phyloP scores from a whole-genome alignment of 92 coral and sea anemone species.

The Scolanthus callimorphus region DNA sequence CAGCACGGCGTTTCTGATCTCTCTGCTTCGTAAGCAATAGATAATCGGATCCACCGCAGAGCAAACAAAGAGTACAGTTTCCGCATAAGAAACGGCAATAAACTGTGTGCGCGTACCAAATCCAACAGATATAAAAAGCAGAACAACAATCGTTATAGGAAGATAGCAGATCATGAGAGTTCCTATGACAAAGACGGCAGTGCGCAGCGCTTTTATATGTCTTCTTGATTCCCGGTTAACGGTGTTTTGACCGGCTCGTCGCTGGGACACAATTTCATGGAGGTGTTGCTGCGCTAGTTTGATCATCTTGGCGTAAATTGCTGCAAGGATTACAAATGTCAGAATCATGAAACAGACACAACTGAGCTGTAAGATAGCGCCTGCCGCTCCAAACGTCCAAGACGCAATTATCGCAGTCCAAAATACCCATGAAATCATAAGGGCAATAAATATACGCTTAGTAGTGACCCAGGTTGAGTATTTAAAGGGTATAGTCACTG shows the following conservation, averaged over 20 bases:
- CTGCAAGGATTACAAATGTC: conserved; percentile 18
- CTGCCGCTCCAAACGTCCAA: conserved; percentile 40
- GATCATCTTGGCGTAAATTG: conserved; percentile 27
- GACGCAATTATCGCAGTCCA: conserved; percentile 36
- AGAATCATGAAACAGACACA: conserved; percentile 23
- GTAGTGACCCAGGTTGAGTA: conserved; percentile 26
- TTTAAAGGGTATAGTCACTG: conserved; percentile 29
- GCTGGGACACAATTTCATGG: conserved; percentile 19
- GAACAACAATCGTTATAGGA: conserved; percentile 22
- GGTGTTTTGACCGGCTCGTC: conserved; percentile 15
- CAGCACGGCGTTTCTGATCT: conserved; percentile 25
- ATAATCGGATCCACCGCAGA: conserved; percentile 30
- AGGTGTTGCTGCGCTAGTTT: conserved; percentile 32
- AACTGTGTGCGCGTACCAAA: background rate
- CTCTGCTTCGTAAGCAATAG: conserved; percentile 29
- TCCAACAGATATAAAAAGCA: conserved; percentile 10
- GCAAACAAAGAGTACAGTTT: conserved; percentile 20
- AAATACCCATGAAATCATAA: conserved; percentile 26
- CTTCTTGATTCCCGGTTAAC: conserved; percentile 2
- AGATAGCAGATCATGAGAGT: conserved; percentile 28
- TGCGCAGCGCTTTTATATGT: conserved; percentile 27
- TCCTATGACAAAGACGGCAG: conserved; percentile 29
- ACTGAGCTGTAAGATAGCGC: conserved; percentile 18
- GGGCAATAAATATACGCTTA: conserved; percentile 6
- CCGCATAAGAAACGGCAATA: conserved; percentile 23